Evolutionary conservation across 2,888 invertebrate genomes (phyloP).

Genomic region (Mactromeris polynyma): DNA sequence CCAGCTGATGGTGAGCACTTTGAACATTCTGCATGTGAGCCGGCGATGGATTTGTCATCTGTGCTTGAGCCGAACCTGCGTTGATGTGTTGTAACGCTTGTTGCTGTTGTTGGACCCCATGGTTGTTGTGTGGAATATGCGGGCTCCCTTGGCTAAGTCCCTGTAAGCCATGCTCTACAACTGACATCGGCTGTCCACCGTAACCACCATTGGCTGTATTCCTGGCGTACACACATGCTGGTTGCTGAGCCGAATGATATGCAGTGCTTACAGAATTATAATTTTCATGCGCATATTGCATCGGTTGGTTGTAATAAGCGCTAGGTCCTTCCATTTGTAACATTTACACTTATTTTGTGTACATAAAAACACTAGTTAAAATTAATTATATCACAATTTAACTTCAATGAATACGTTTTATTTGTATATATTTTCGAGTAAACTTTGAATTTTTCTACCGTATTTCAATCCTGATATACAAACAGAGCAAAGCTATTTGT

Average conservation of each 20-base stretch:
- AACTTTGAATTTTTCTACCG: neutral
- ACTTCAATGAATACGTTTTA: neutral
- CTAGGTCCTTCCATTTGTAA: constrained; percentile 79
- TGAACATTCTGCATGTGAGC: constrained; percentile 77
- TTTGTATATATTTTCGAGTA: neutral
- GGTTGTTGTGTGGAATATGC: constrained; percentile 64
- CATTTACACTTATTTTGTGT: constrained; percentile 49
- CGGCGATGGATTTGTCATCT: constrained; percentile 74
- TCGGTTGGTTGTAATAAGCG: constrained; percentile 76
- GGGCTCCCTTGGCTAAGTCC: constrained; percentile 40
- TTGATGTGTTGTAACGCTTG: constrained; percentile 47
- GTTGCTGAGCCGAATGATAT: constrained; percentile 63
- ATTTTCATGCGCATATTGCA: constrained; percentile 77
- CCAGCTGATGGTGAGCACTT: constrained; percentile 66
- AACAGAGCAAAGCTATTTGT: neutral
- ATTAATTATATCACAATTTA: neutral
- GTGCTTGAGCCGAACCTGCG: constrained; percentile 55
- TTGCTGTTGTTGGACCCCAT: constrained; percentile 47
- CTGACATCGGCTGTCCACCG: constrained; percentile 83
- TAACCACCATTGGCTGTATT: constrained; percentile 70
- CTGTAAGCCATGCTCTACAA: constrained; percentile 80
- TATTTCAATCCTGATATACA: constrained; percentile 4
- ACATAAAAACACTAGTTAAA: neutral
- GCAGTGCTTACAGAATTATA: constrained; percentile 61
- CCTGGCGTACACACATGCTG: constrained; percentile 79